A percentile compares a stretch with the other conserved stretches of the same genome.
Evolutionary conservation across 2,113 vertebrate species (phyloP).

Genomic region (Varanus komodoensis): DNA sequence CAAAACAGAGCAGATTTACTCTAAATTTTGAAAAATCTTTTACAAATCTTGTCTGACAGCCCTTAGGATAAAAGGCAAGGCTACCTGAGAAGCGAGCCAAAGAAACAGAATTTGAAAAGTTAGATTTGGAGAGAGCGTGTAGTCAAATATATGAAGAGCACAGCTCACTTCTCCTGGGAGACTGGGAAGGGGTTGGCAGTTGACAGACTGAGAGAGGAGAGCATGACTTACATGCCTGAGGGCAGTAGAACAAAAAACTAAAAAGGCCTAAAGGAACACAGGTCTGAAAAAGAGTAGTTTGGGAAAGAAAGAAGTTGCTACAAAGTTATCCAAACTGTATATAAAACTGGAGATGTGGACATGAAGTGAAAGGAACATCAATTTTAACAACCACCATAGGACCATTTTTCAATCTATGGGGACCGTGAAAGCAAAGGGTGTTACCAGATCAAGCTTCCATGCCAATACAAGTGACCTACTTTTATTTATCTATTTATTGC

Average conservation of each 20-base stretch:
- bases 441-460: background rate
- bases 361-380: conserved; percentile 13
- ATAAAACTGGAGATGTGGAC: background rate
- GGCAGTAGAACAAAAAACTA: conserved; percentile 14
- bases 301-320: conserved; percentile 14
- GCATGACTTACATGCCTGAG: conserved; percentile 5
- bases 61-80: conserved; percentile 43
- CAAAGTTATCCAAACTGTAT: conserved; percentile 35
- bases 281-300: conserved; percentile 7
- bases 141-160: conserved; percentile 1
- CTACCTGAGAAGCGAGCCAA: conserved; percentile 29
- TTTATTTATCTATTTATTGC: too few species aligned
- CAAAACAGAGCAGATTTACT: background rate
- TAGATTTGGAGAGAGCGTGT: conserved; percentile 1
- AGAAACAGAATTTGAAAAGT: conserved; percentile 30
- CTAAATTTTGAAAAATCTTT: conserved; percentile 22
- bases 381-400: background rate
- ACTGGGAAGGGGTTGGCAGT: background rate
- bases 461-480: background rate
- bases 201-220: conserved; percentile 43
- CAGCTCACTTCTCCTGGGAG: conserved; percentile 1
- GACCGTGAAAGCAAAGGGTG: background rate
- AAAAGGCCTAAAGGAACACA: conserved; percentile 13
- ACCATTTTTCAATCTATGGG: conserved; percentile 1
- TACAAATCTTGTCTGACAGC: conserved; percentile 50